Evolutionary conservation across 2,888 invertebrate species (phyloP).

Genomic region (Dioctria rufipes): DNA sequence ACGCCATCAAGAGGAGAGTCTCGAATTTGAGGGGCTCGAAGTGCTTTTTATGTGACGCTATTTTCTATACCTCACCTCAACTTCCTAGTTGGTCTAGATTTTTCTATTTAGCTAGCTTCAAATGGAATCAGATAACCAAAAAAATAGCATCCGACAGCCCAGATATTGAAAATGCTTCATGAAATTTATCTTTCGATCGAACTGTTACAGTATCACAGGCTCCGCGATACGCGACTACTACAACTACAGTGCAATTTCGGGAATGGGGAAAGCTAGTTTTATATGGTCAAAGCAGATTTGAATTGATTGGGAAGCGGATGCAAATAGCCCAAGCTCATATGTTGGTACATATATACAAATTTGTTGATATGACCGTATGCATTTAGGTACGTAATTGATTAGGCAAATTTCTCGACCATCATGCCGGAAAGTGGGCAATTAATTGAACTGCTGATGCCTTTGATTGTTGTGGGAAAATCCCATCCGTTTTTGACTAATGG

Average conservation of each 20-base stretch:
- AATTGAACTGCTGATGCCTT: conserved; percentile 14
- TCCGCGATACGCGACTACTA: too few relatives aligned
- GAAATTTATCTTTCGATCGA: conserved; percentile 18
- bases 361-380: background rate
- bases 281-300: background rate
- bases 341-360: too few relatives aligned
- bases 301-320: background rate
- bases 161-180: conserved; percentile 1
- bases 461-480: conserved; percentile 26
- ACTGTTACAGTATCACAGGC: background rate
- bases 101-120: conserved; percentile 25
- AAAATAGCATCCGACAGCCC: background rate
- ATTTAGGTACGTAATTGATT: conserved; percentile 41
- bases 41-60: background rate
- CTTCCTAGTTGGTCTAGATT: conserved; percentile 1
- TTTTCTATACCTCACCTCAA: background rate
- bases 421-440: conserved; percentile 27
- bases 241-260: too few relatives aligned
- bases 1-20: background rate
- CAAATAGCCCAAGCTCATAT: background rate
- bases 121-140: conserved; percentile 11
- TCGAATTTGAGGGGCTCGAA: conserved; percentile 4
- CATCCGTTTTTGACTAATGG: background rate
- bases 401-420: conserved; percentile 35
- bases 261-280: too few relatives aligned